A percentile compares a stretch with the other conserved stretches of the same genome.
phyloP scores from a whole-genome alignment of 2,797 vertebrate species.

The Pampus argenteus region DNA sequence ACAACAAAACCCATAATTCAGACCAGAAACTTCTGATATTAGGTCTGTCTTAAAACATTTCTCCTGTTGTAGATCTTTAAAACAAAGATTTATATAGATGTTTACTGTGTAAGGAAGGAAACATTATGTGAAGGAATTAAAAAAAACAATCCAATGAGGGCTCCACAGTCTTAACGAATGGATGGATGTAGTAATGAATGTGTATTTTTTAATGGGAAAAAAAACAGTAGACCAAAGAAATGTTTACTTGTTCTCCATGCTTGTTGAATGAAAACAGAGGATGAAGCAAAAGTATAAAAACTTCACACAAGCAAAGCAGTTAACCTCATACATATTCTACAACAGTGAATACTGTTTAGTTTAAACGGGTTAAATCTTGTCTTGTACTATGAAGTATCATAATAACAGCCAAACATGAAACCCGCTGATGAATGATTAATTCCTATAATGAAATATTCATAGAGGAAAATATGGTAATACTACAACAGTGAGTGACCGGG shows the following conservation, averaged over 20 bases:
- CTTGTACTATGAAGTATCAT: constrained; percentile 20
- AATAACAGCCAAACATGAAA: constrained; percentile 53
- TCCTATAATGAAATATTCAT: constrained; percentile 70
- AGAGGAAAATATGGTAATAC: constrained; percentile 58
- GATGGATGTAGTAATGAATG: not conserved
- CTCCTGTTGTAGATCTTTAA: not conserved
- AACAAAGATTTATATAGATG: not conserved
- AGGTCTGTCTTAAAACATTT: too few relatives aligned
- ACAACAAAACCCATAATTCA: not conserved
- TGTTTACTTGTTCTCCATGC: not conserved
- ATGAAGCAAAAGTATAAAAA: not conserved
- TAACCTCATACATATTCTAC: not conserved
- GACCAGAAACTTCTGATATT: not conserved
- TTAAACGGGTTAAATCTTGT: constrained; percentile 9
- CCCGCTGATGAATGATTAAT: constrained; percentile 66
- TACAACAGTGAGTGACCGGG: not conserved
- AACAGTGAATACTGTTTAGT: not conserved
- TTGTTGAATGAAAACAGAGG: not conserved
- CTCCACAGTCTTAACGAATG: not conserved
- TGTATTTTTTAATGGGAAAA: too few relatives aligned
- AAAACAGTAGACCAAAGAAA: not conserved
- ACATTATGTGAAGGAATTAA: not conserved
- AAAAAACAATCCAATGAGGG: not conserved
- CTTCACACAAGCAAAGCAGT: not conserved
- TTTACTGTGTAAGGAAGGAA: not conserved